phyloP scores from a whole-genome alignment of 1,140 invertebrate genomes.

The Sitodiplosis mosellana region DNA sequence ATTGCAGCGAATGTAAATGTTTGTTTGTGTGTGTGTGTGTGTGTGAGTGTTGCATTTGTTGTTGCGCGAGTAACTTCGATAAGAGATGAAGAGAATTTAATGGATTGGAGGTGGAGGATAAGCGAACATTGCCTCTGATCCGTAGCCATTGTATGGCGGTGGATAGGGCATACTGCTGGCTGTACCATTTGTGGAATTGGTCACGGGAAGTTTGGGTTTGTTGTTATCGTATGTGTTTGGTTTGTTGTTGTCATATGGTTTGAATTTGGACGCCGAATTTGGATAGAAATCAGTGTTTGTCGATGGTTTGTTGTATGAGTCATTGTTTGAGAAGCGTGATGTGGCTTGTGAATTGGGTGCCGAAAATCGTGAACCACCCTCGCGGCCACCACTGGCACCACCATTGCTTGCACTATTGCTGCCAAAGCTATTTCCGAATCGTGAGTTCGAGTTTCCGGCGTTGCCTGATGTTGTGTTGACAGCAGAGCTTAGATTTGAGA shows the following conservation, averaged over 20 bases:
- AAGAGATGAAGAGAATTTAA: too few species aligned
- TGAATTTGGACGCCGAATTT: neutral
- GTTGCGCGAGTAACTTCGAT: too few species aligned
- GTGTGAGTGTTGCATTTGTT: too few species aligned
- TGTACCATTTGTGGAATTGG: neutral
- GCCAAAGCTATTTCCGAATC: neutral
- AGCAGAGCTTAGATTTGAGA: neutral
- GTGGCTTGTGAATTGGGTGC: neutral
- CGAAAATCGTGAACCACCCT: neutral
- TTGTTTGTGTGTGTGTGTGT: too few species aligned
- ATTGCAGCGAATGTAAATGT: too few species aligned
- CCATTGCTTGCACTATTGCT: neutral
- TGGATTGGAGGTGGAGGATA: constrained; percentile 3
- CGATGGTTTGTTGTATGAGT: neutral
- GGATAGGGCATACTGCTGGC: neutral
- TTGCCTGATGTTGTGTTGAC: neutral
- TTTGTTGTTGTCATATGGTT: neutral
- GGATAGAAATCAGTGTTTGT: neutral
- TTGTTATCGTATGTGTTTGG: neutral
- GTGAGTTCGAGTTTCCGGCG: neutral
- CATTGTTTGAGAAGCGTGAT: neutral
- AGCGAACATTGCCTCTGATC: neutral
- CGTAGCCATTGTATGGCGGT: too few species aligned
- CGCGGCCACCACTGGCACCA: neutral
- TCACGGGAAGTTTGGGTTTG: neutral